Evolutionary conservation across 2,113 vertebrate species (phyloP), one percentile per base, ranked within the genome.

Genomic region (Gobiocypris rarus): DNA sequence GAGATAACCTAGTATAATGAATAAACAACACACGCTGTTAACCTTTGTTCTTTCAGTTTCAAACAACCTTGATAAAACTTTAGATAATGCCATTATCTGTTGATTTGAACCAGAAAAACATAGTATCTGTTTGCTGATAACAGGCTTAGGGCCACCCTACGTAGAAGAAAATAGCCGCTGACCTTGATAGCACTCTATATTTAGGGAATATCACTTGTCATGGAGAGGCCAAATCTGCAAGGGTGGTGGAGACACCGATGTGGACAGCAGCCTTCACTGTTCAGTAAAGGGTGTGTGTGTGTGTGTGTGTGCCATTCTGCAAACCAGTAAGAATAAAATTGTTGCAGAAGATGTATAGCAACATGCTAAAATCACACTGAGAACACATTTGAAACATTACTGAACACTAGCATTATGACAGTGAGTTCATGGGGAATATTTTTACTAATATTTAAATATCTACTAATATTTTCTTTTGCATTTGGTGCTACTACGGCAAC

Each of bases 81-180:
- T 65, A 81, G 61, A 75, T 65, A 81, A 28, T 75, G 26, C 31
- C 77, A 85, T 75, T 84, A 84, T 85, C 43, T 74, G 58, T 78
- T 61, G 45, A 34, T 86, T 52, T 75, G 34, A 86, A 43, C 41
- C 56, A 70, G 71, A 59, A 58, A 83, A 70, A 84, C 43, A 50
- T 50, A 78, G 0, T 87, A 82, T 91, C 80, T 89, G 48, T 88
- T 65, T 83, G 59, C 67, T 71, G 85, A 89, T 45, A 61, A 45
- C 79, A 22, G 79, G 70, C 43, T 74, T 59, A 86, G 45, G 45
- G 14, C 13, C 73, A 19, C 77, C 34, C 70, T 24, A 80, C 26
- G 81, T 71, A 75, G 70, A 84, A 91, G 89, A 91, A 91, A 90
- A 92, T 91, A 91, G 86, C 43, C 73, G 19, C 58, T 83, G 85